Evolutionary conservation across 2,113 vertebrate genomes (phyloP).

Genomic region (Beaufortia kweichowensis): DNA sequence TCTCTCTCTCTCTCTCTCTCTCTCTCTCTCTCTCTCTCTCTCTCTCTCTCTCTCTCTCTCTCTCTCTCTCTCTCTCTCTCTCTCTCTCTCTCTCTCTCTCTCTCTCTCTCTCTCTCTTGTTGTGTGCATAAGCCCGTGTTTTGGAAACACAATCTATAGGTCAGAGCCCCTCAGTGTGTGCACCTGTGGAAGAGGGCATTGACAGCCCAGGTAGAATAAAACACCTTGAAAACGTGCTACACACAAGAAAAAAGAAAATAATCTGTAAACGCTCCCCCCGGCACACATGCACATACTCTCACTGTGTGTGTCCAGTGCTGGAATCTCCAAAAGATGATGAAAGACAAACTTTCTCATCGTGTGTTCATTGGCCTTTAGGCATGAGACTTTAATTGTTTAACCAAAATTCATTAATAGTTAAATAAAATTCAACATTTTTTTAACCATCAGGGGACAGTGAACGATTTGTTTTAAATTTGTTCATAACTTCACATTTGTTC

Average conservation of each 20-base stretch:
- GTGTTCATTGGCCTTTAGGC: neutral
- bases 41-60: no score
- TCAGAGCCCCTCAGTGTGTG: slow-evolving; percentile 62
- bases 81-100: slow-evolving; percentile 24
- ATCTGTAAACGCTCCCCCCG: neutral
- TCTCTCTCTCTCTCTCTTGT: slow-evolving; percentile 43
- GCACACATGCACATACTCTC: neutral
- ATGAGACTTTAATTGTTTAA: slow-evolving; percentile 15
- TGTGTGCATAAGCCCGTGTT: slow-evolving; percentile 58
- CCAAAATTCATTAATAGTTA: no score
- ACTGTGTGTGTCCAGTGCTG: neutral
- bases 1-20: no score
- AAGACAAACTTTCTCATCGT: slow-evolving; percentile 5
- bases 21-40: no score
- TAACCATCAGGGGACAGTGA: no score
- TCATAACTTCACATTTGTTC: no score
- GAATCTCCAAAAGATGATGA: slow-evolving; percentile 12
- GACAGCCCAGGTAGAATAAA: slow-evolving; percentile 27
- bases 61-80: no score
- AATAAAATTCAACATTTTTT: no score
- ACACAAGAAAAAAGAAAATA: neutral
- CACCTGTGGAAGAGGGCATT: slow-evolving; percentile 65
- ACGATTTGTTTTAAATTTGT: no score
- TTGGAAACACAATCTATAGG: slow-evolving; percentile 66
- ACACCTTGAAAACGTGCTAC: neutral